Percentiles rank a stretch among this genome's conserved stretches.
phyloP scores from a whole-genome alignment of 2,113 vertebrate species.

The Crotalus viridis region DNA sequence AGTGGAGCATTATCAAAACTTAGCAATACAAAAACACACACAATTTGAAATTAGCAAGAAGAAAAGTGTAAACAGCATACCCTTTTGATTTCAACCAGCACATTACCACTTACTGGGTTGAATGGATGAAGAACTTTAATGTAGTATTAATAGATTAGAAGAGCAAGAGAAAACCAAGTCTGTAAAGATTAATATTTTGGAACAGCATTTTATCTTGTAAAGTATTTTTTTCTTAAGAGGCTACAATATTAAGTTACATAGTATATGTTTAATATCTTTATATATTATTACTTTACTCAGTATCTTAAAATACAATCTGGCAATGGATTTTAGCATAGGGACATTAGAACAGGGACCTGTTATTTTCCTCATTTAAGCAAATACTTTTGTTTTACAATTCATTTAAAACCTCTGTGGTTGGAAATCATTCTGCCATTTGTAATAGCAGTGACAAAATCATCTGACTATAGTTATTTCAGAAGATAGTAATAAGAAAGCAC shows the following conservation, averaged over 20 bases:
- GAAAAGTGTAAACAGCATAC: neutral
- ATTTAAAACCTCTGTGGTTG: neutral
- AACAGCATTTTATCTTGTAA: neutral
- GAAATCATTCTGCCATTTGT: constrained; percentile 40
- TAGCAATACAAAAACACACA: neutral
- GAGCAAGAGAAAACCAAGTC: neutral
- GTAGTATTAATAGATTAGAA: neutral
- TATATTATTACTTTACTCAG: constrained; percentile 22
- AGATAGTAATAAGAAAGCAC: neutral
- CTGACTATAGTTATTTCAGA: constrained; percentile 9
- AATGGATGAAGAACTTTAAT: constrained; percentile 19
- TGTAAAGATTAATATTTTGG: constrained; percentile 5
- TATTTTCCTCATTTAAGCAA: constrained; percentile 23
- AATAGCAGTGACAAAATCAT: constrained; percentile 25
- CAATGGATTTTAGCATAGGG: constrained; percentile 20
- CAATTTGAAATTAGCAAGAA: neutral
- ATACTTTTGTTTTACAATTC: neutral
- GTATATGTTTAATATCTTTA: neutral
- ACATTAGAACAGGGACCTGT: constrained; percentile 27
- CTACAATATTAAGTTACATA: neutral
- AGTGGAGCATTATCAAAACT: constrained; percentile 3
- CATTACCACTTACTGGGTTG: constrained; percentile 3
- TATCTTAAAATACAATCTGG: constrained; percentile 11
- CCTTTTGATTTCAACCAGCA: neutral
- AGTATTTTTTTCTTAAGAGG: constrained; percentile 14